Percentiles rank a stretch among this genome's conserved stretches.
Evolutionary conservation across 2,113 vertebrate genomes (phyloP).

Genomic region (Procavia capensis): DNA sequence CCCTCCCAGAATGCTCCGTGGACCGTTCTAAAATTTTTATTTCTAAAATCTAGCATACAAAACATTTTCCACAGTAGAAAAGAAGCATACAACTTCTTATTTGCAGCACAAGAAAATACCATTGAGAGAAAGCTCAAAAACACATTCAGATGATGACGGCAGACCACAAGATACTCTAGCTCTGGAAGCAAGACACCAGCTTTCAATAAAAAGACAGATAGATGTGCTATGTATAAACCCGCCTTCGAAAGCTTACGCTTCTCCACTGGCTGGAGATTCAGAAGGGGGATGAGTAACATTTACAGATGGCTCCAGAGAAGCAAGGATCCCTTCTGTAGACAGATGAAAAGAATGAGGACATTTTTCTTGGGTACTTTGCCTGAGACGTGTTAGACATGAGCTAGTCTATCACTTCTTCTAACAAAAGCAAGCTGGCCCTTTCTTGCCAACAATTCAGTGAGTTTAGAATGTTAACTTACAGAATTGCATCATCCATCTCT

Average conservation of each 20-base stretch:
- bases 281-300: constrained; percentile 1
- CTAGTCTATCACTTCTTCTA: constrained; percentile 75
- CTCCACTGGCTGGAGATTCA: background rate
- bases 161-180: constrained; percentile 34
- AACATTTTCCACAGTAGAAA: constrained; percentile 69
- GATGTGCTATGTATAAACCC: constrained; percentile 24
- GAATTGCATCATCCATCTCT: constrained; percentile 31
- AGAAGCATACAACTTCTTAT: constrained; percentile 28
- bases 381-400: constrained; percentile 63
- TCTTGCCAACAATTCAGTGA: constrained; percentile 63
- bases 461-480: constrained; percentile 62
- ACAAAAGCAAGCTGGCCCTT: constrained; percentile 14
- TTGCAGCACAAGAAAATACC: background rate
- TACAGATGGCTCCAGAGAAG: constrained; percentile 46
- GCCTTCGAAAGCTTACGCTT: background rate
- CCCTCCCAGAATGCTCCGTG: constrained; percentile 78
- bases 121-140: background rate
- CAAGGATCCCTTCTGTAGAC: constrained; percentile 56
- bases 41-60: constrained; percentile 80
- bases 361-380: constrained; percentile 67
- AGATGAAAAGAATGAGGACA: constrained; percentile 61
- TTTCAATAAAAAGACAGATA: constrained; percentile 61
- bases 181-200: background rate
- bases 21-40: constrained; percentile 80
- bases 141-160: constrained; percentile 9